Evolutionary conservation across 2,888 invertebrate species (phyloP).

Genomic region (Subacronicta megacephala): DNA sequence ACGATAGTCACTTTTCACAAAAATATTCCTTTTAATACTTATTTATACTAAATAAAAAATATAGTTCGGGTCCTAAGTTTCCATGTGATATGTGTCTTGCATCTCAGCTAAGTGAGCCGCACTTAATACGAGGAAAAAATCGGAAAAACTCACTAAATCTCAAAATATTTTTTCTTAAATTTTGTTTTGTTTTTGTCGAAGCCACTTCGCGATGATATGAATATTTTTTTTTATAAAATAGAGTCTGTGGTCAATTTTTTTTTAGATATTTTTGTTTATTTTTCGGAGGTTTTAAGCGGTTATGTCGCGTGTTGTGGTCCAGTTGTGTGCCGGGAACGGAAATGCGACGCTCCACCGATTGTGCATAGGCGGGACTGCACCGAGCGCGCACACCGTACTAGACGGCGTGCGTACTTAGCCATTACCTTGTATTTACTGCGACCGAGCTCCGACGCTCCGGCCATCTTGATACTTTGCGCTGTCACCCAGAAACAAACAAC

Average conservation of each 20-base stretch:
- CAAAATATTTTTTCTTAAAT: constrained; percentile 66
- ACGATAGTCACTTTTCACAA: constrained; percentile 79
- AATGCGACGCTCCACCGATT: constrained; percentile 87
- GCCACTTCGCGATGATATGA: constrained; percentile 68
- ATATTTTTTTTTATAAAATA: constrained; percentile 82
- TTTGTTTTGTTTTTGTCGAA: constrained; percentile 53
- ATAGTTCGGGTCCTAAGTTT: constrained; percentile 88
- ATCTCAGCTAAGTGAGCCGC: constrained; percentile 69
- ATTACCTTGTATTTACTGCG: constrained; percentile 90
- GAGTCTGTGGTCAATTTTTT: constrained; percentile 80
- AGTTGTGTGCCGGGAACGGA: constrained; percentile 78
- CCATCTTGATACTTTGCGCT: constrained; percentile 77
- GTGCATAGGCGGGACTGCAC: constrained; percentile 90
- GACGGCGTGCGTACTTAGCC: constrained; percentile 89
- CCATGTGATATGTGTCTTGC: constrained; percentile 86
- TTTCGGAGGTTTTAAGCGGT: constrained; percentile 85
- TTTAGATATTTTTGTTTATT: constrained; percentile 70
- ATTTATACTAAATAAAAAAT: constrained; percentile 75
- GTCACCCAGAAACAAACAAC: constrained; percentile 21
- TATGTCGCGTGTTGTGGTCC: constrained; percentile 84
- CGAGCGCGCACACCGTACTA: constrained; percentile 88
- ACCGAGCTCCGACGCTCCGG: constrained; percentile 66
- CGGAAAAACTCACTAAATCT: constrained; percentile 82
- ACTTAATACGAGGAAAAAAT: constrained; percentile 74
- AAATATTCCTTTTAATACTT: constrained; percentile 75